Percentiles rank a stretch among this genome's conserved stretches.
Evolutionary conservation across 1,140 invertebrate genomes (phyloP).

Genomic region (Zaprionus gabonicus): DNA sequence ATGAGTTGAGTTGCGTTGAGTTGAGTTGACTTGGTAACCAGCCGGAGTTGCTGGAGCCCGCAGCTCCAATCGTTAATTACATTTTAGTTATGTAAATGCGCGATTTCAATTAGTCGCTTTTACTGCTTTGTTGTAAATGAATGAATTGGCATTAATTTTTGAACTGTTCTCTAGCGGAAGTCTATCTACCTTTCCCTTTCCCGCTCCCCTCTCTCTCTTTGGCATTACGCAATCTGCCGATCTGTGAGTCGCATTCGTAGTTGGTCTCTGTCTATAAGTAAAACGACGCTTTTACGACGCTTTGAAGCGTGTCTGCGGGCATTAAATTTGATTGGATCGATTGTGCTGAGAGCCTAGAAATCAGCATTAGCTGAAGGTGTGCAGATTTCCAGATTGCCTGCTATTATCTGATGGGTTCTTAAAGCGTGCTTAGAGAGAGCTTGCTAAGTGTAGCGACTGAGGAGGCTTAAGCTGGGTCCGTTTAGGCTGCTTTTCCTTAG

Average conservation of each 20-base stretch:
- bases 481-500: background rate
- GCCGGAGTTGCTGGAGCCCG: constrained; percentile 13
- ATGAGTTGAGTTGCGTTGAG: background rate
- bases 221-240: background rate
- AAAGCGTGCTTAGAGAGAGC: too few relatives aligned
- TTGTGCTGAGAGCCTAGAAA: constrained; percentile 2
- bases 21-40: background rate
- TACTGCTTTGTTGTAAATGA: constrained; percentile 47
- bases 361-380: background rate
- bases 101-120: constrained; percentile 74
- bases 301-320: constrained; percentile 7
- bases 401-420: background rate
- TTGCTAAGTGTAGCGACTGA: too few relatives aligned
- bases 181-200: background rate
- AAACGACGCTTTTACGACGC: constrained; percentile 6
- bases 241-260: background rate
- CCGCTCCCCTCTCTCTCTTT: background rate
- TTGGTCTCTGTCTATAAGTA: constrained; percentile 5
- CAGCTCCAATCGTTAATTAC: constrained; percentile 62
- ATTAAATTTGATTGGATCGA: constrained; percentile 11
- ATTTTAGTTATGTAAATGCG: constrained; percentile 78
- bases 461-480: background rate
- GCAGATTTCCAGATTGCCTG: constrained; percentile 1
- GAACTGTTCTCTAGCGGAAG: constrained; percentile 1
- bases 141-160: constrained; percentile 44